A percentile compares a stretch with the other conserved stretches of the same genome.
Conservation (phyloP, 2,797 vertebrate species). For the Xenops minutus region DNA sequence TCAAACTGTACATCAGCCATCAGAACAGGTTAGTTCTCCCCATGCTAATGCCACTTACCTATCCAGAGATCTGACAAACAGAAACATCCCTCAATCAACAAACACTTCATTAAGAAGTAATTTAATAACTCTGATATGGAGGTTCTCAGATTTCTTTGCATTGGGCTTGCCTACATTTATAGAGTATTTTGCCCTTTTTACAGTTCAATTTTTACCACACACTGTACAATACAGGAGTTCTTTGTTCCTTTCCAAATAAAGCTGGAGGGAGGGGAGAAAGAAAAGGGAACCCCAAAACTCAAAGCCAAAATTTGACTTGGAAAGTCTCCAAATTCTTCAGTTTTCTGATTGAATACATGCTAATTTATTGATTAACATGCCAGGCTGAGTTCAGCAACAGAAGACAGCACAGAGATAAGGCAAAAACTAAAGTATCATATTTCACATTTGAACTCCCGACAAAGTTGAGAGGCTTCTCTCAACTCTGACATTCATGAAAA, state of each 20-base stretch:
- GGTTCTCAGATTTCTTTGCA: neutral
- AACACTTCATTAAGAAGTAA: neutral
- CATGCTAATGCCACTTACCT: neutral
- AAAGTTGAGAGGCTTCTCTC: neutral
- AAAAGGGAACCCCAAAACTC: neutral
- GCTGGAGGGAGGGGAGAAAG: no score
- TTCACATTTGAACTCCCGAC: neutral
- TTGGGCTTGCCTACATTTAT: neutral
- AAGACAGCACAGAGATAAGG: neutral
- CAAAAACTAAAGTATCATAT: neutral
- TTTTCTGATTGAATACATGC: neutral
- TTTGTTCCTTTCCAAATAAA: neutral
- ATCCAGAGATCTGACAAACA: neutral
- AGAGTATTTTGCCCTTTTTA: neutral
- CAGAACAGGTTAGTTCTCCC: neutral
- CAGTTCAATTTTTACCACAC: neutral
- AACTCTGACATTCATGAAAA: neutral
- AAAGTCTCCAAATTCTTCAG: neutral
- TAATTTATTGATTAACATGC: neutral
- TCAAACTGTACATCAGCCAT: neutral
- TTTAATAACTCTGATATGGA: neutral
- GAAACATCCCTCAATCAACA: neutral
- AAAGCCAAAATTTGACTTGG: neutral
- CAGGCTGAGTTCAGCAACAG: neutral
- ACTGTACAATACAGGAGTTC: neutral